Base-by-base conservation (phyloP, 2,113 vertebrate species). In the Eclectus roratus region DNA sequence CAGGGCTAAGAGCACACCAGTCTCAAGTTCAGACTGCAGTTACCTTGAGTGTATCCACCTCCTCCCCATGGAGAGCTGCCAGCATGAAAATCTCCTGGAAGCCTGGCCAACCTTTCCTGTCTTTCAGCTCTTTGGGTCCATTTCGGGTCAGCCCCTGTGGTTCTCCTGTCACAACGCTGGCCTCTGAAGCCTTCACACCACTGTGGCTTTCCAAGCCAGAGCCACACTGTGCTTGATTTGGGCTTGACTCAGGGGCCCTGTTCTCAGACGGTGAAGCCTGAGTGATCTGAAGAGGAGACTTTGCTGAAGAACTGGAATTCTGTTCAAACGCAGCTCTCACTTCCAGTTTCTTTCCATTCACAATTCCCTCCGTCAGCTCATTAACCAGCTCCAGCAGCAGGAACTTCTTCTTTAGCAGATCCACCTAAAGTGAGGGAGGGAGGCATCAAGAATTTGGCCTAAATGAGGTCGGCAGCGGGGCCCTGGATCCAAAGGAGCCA, bases 81-180 rank as follows among this genome's bases (percentile, higher is more conserved):
- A 99, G 96, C 99, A 99, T 99, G 97, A 99, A 99, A 91, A 99
- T 98, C 27, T 99, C 99, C 93, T 97, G 98, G 94, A 99, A 99
- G 95, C 96, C 94, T 1, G 99, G 97, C 99, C 99, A 99, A 46
- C 99, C 99, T 44, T 33, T 97, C 85, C 20, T 96, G 5, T 49
- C 53, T 89, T 85, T 97, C n/a, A 98, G 66, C 21, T 60, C 82
- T 82, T 60, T 85, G 20, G 94, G 78, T 86, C 92, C 85, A 29
- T 3, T 25, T 11, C 1, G 6, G 28, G 89, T 41, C 18, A 28
- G 35, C 31, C 12, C 49, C 43, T 68, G 52, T 37, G 16, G 17
- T 44, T 17, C 33, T 79, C 52, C 83, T 81, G 27, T 65, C 52
- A 53, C 24, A 76, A 17, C 13, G 20, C 17, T 52, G 17, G 46